These are phyloP conservation scores for Galemys pyrenaicus DNA, from an alignment of 2,113 vertebrate species.

Conservation along the genomic window DNA sequence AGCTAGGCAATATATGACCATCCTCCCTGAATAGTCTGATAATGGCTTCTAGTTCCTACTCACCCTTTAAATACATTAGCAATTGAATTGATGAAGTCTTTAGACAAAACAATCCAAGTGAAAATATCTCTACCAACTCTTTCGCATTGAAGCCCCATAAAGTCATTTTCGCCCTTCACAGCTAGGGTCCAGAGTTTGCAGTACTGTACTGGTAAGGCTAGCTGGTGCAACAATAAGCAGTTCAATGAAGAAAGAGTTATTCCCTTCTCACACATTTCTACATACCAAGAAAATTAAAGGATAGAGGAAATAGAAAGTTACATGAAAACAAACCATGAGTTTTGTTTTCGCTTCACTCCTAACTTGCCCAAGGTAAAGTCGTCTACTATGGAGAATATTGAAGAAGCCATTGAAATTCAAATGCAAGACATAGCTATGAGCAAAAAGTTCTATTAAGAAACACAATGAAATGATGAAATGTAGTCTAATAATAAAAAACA, in stretches of 20 bases:
- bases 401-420: conserved; percentile 18
- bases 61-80: background rate
- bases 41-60: background rate
- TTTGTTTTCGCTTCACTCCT: conserved; percentile 16
- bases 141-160: background rate
- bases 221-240: background rate
- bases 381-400: background rate
- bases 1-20: background rate
- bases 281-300: background rate
- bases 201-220: background rate
- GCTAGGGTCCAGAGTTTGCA: background rate
- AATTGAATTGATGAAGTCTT: background rate
- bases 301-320: conserved; percentile 11
- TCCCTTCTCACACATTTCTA: background rate
- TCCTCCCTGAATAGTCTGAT: background rate
- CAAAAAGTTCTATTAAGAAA: background rate
- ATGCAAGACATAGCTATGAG: background rate
- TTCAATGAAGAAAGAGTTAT: background rate
- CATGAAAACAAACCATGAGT: background rate
- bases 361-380: background rate
- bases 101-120: background rate
- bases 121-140: background rate
- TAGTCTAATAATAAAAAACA: conserved; percentile 28
- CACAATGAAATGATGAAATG: background rate
- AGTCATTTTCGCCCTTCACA: background rate